Conservation (phyloP, 2,113 vertebrate genomes). For the Siphamia tubifer region DNA sequence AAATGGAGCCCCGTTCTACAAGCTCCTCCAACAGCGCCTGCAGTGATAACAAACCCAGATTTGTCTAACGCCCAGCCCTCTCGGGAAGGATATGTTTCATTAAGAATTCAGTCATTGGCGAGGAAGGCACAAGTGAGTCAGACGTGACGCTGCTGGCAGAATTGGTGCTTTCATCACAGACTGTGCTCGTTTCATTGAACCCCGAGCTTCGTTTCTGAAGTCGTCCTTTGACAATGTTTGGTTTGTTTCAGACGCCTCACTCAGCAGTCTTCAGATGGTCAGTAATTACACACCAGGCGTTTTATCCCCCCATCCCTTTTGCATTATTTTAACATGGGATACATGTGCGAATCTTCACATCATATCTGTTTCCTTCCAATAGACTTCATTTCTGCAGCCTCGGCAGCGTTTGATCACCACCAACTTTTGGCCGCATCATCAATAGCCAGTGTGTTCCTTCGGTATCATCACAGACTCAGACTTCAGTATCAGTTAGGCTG, state of each 20-base stretch:
- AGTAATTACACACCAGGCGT: neutral
- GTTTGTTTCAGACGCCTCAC: neutral
- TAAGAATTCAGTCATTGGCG: slow-evolving; percentile 50
- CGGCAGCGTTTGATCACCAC: neutral
- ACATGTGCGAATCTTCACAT: neutral
- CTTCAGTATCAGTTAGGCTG: neutral
- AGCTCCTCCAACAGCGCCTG: slow-evolving; percentile 45
- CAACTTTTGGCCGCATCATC: neutral
- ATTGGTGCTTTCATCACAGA: slow-evolving; percentile 40
- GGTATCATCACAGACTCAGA: neutral
- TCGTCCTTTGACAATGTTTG: slow-evolving; percentile 1
- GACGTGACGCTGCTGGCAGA: slow-evolving; percentile 35
- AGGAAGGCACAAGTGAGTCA: slow-evolving; percentile 31
- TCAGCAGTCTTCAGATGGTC: neutral
- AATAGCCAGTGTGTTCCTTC: neutral
- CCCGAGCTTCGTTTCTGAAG: neutral
- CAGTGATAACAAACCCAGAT: slow-evolving; percentile 69
- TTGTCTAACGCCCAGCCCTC: slow-evolving; percentile 52
- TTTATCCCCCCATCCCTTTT: too few species aligned
- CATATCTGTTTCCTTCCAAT: neutral
- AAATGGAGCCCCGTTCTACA: slow-evolving; percentile 40
- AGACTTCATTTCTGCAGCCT: neutral
- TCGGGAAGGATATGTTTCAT: slow-evolving; percentile 59
- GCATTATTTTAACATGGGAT: neutral
- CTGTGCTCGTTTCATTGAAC: slow-evolving; percentile 18